phyloP scores from a whole-genome alignment of 2,113 vertebrate species.

The Strigops habroptila region DNA sequence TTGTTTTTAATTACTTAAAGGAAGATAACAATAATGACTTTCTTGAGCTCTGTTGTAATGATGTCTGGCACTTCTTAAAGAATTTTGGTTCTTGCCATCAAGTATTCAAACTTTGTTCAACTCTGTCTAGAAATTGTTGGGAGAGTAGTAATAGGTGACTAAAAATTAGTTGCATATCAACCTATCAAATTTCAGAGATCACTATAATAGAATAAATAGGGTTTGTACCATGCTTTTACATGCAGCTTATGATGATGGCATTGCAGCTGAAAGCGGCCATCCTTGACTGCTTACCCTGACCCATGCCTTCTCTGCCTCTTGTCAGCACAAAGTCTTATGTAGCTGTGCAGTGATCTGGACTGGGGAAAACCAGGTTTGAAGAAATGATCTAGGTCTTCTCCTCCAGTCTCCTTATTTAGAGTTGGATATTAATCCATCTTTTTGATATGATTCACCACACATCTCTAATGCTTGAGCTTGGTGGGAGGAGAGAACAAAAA shows the following conservation, averaged over 20 bases:
- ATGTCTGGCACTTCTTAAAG: background rate
- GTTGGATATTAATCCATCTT: background rate
- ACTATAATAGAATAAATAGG: background rate
- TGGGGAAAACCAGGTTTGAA: background rate
- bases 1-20: background rate
- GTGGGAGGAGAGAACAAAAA: slow-evolving; percentile 2
- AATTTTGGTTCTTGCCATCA: background rate
- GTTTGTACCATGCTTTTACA: background rate
- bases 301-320: background rate
- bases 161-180: background rate
- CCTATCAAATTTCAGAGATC: background rate
- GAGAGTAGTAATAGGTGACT: background rate
- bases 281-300: background rate
- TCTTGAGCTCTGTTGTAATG: background rate
- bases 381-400: background rate
- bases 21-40: background rate
- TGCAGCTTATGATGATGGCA: background rate
- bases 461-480: background rate
- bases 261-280: background rate
- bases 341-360: background rate
- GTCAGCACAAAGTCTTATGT: background rate
- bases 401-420: background rate
- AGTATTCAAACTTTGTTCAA: background rate
- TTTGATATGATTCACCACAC: background rate
- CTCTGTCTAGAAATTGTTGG: background rate